Conservation (phyloP, 2,888 invertebrate species). For the Beris morrisii region DNA sequence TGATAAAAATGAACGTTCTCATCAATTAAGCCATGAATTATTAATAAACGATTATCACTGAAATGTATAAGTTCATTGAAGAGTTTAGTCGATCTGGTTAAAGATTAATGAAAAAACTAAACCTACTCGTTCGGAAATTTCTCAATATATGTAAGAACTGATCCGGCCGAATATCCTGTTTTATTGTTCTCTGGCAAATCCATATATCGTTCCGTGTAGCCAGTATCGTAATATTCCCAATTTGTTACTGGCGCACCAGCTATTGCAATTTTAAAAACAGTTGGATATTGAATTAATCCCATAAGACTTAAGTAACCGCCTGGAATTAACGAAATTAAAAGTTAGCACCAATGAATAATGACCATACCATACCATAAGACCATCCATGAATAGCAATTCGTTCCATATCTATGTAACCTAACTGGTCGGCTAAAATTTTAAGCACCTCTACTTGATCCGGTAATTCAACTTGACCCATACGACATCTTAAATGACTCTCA, state of each 20-base stretch:
- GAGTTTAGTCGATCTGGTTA: neutral
- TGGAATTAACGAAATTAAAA: conserved; percentile 44
- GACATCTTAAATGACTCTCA: conserved; percentile 84
- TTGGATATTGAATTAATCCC: conserved; percentile 89
- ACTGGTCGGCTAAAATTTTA: conserved; percentile 78
- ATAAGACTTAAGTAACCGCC: conserved; percentile 93
- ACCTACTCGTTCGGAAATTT: conserved; percentile 90
- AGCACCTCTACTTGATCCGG: conserved; percentile 95
- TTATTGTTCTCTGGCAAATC: conserved; percentile 76
- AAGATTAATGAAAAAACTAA: conserved; percentile 3
- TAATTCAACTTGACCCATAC: conserved; percentile 93
- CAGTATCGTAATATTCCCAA: conserved; percentile 97
- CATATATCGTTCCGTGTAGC: conserved; percentile 98
- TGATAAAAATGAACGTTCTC: conserved; percentile 99
- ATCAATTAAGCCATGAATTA: conserved; percentile 96
- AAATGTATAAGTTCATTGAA: conserved; percentile 25
- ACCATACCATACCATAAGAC: conserved; percentile 78
- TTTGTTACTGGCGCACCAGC: conserved; percentile 98
- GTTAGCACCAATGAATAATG: neutral
- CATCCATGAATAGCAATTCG: conserved; percentile 96
- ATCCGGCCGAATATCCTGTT: conserved; percentile 80
- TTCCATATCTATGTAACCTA: conserved; percentile 87
- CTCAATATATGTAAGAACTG: conserved; percentile 80
- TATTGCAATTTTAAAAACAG: conserved; percentile 92
- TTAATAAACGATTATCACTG: conserved; percentile 84